These are phyloP conservation scores for Reinhardtius hippoglossoides DNA, from an alignment of 2,113 vertebrate species.

Conservation along the genomic window DNA sequence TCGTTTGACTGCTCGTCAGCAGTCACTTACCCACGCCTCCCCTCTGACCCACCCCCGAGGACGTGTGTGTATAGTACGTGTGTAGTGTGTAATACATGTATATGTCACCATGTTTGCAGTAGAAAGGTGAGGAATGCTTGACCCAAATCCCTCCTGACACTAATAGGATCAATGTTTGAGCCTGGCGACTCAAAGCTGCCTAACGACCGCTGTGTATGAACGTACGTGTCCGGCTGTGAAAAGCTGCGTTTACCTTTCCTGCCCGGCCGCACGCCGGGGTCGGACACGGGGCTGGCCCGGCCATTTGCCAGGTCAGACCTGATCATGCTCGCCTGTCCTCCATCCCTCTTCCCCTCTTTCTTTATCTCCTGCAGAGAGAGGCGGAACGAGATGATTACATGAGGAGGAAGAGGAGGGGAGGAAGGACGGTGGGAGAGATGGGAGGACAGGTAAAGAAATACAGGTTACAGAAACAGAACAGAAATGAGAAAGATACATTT, in stretches of 20 bases:
- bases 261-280: constrained; percentile 87
- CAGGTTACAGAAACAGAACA: neutral
- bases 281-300: constrained; percentile 89
- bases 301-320: constrained; percentile 90
- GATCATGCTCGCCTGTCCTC: constrained; percentile 75
- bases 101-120: neutral
- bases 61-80: neutral
- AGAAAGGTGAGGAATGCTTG: constrained; percentile 19
- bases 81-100: neutral
- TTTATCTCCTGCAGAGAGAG: constrained; percentile 88
- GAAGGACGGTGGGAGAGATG: neutral
- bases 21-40: neutral
- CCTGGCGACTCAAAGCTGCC: constrained; percentile 36
- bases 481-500: no score
- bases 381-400: neutral
- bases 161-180: constrained; percentile 66
- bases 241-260: constrained; percentile 87
- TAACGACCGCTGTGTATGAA: constrained; percentile 3
- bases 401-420: neutral
- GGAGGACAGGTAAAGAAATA: neutral
- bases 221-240: neutral
- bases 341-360: constrained; percentile 92
- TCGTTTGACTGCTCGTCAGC: neutral
- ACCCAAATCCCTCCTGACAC: constrained; percentile 56
- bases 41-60: neutral